Evolutionary conservation across 30 jellyfish, hydroid and myxozoan species (phyloP), one percentile per base, ranked within the genome.

Genomic region (Morbakka virulenta): DNA sequence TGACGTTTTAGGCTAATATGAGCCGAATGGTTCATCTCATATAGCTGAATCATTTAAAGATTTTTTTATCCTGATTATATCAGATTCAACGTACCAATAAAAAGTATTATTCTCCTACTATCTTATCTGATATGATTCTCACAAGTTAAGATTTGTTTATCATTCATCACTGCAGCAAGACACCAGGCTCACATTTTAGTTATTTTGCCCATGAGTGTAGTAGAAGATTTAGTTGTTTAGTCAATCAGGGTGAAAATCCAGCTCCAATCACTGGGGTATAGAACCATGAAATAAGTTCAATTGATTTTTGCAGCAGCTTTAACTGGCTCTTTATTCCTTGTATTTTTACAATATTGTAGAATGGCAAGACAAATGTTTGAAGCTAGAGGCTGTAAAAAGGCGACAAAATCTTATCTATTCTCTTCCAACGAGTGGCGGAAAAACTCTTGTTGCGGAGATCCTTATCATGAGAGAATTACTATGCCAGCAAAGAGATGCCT

Each of bases 391-490:
- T 49, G 69, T 94, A 33, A 48, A 52, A 4, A 12, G 36, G 35
- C 81, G 88, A 32, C 30, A 53, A 48, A 94, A 94, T 64, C 62
- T 94, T 81, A 75, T 94, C 0, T 94, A 94, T 66, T 94, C 99
- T 17, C 62, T 83, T 31, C 99, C 99, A 69, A 94, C 99, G 6
- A 87, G 99, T 80, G 99, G 99, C 17, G 99, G 99, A 2, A 94
- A 94, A 70, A 94, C 99, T 2, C 70, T 94, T 49, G 97, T 94
- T 35, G 97, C 99, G 1, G 99, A 94, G 84, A 76, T 94, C 9
- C 79, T 94, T 36, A 77, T 94, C 9, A 80, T 94, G 88, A 79
- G 87, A 57, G 99, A 94, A 62, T 74, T 94, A 2, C 85, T 94
- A 11, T 71, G 65, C 17, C 47, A 74, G 17, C 66, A 87, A 68